Conservation (phyloP, 2,797 vertebrate species). For the Dromococcyx pavoninus region DNA sequence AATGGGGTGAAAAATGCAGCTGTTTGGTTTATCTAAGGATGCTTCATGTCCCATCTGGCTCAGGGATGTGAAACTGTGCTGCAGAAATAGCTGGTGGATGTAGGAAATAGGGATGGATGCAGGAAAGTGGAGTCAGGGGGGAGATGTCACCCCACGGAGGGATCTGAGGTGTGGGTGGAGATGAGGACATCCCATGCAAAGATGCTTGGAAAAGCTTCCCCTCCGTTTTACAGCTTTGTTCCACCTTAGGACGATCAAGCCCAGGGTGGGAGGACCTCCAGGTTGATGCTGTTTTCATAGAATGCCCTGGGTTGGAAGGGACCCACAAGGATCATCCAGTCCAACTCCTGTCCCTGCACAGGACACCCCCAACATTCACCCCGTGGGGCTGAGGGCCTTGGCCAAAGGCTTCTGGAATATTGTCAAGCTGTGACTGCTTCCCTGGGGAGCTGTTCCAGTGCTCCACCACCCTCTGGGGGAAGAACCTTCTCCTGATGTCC, state of each 20-base stretch:
- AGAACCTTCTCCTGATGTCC: too few species aligned
- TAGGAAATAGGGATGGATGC: background rate
- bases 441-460: too few species aligned
- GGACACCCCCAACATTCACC: too few species aligned
- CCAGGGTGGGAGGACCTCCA: accelerated
- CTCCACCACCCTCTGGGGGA: too few species aligned
- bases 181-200: background rate
- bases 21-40: background rate
- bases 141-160: background rate
- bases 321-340: too few species aligned
- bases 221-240: accelerated
- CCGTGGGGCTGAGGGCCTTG: too few species aligned
- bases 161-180: background rate
- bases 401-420: too few species aligned
- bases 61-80: background rate
- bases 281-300: accelerated
- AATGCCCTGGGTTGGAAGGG: too few species aligned
- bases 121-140: accelerated
- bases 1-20: background rate
- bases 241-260: accelerated
- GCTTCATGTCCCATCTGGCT: accelerated
- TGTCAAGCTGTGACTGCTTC: too few species aligned
- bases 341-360: too few species aligned
- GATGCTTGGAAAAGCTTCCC: background rate
- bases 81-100: background rate